Conservation (phyloP, 2,797 vertebrate genomes). For the Syndactyla subalaris region DNA sequence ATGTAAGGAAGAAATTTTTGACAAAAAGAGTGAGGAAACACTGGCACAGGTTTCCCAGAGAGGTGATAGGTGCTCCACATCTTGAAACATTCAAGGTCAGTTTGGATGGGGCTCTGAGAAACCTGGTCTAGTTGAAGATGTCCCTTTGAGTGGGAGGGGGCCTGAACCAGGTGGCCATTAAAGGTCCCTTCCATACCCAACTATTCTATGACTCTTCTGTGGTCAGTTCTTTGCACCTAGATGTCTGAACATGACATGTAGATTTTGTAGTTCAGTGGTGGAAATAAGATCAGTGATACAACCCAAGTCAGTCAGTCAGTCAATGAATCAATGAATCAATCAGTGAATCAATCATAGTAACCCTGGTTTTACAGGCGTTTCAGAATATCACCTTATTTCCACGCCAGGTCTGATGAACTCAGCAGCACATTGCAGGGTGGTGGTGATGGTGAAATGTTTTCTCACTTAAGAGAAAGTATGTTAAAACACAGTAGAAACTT, state of each 20-base stretch:
- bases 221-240: not conserved
- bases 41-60: not conserved
- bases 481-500: not conserved
- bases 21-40: not conserved
- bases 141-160: too few species aligned
- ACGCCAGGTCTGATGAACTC: not conserved
- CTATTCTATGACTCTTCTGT: not conserved
- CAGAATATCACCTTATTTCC: not conserved
- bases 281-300: not conserved
- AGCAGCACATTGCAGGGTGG: not conserved
- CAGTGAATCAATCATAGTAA: not conserved
- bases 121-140: not conserved
- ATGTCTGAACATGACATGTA: fast-evolving
- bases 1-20: not conserved
- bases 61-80: not conserved
- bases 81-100: not conserved
- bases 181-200: not conserved
- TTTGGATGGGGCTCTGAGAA: not conserved
- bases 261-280: not conserved
- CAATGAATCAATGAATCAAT: too few species aligned
- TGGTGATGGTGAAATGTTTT: not conserved
- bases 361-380: not conserved
- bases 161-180: not conserved
- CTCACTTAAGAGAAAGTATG: not conserved
- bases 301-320: not conserved